A percentile compares a stretch with the other conserved stretches of the same genome.
These are phyloP conservation scores for Caenorhabditis parvicauda DNA, from an alignment of 2,888 invertebrate species.

Conservation along the genomic window DNA sequence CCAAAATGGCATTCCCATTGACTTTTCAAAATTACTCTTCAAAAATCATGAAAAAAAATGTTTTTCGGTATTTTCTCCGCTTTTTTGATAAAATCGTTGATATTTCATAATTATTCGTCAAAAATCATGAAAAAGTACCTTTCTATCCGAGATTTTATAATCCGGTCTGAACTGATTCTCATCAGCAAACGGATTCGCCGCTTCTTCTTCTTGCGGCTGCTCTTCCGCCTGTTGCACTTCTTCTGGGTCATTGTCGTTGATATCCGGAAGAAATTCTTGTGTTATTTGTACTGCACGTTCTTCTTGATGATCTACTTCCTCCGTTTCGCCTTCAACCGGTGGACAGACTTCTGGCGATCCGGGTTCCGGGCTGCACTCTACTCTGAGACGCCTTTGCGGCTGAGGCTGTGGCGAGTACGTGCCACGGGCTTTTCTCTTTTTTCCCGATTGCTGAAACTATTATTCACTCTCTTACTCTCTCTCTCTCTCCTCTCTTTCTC, in stretches of 20 bases:
- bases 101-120: neutral
- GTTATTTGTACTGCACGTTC: neutral
- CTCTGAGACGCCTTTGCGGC: no score
- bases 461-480: conserved; percentile 1
- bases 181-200: no score
- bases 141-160: no score
- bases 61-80: conserved; percentile 4
- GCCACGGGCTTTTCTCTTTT: no score
- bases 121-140: neutral
- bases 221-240: neutral
- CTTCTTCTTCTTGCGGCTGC: neutral
- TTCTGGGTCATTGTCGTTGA: conserved; percentile 5
- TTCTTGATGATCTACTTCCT: neutral
- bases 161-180: no score
- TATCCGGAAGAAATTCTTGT: no score
- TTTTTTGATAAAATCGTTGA: no score
- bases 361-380: no score
- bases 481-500: neutral
- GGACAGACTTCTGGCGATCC: neutral
- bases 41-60: neutral
- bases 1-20: neutral
- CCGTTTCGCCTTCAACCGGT: neutral
- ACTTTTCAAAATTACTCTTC: neutral
- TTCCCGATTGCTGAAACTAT: no score
- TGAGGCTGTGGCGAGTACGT: no score